Evolutionary conservation across 2,888 invertebrate genomes (phyloP).

Genomic region (Stenolophus ochropezus): DNA sequence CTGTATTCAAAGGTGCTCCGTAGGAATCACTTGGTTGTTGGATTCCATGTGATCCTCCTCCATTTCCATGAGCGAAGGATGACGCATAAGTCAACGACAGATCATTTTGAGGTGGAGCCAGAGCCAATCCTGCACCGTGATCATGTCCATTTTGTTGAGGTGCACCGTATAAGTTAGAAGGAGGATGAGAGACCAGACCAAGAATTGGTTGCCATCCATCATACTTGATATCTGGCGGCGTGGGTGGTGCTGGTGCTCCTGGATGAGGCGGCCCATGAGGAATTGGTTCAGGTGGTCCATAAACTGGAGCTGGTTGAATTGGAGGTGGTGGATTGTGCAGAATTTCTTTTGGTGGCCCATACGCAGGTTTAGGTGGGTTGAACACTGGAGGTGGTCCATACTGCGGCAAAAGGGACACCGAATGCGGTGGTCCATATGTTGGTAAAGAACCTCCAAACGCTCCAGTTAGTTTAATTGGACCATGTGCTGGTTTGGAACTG

Average conservation of each 20-base stretch:
- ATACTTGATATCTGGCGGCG: slow-evolving; percentile 84
- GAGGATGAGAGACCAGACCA: slow-evolving; percentile 75
- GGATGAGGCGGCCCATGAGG: slow-evolving; percentile 79
- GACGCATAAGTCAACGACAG: slow-evolving; percentile 47
- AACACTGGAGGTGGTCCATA: slow-evolving; percentile 66
- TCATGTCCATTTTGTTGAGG: slow-evolving; percentile 67
- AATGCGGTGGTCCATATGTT: slow-evolving; percentile 65
- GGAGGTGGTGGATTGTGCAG: slow-evolving; percentile 66
- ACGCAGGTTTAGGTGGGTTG: slow-evolving; percentile 71
- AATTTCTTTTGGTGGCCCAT: slow-evolving; percentile 74
- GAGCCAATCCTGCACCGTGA: slow-evolving; percentile 61
- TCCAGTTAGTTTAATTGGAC: slow-evolving; percentile 67
- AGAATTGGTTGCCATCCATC: slow-evolving; percentile 93
- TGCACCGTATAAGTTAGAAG: slow-evolving; percentile 68
- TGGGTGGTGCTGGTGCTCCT: slow-evolving; percentile 84
- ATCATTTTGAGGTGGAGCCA: slow-evolving; percentile 42
- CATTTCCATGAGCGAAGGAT: slow-evolving; percentile 41
- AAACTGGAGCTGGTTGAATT: slow-evolving; percentile 65
- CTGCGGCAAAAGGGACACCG: slow-evolving; percentile 49
- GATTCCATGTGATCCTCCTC: slow-evolving; percentile 34
- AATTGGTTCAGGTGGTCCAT: slow-evolving; percentile 78
- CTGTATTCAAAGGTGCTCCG: slow-evolving; percentile 73
- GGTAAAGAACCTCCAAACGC: slow-evolving; percentile 51
- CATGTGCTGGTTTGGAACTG: slow-evolving; percentile 72
- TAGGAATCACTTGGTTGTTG: slow-evolving; percentile 74